Base-by-base conservation (phyloP, 2,888 invertebrate species). In the Creontiades dilutus region DNA sequence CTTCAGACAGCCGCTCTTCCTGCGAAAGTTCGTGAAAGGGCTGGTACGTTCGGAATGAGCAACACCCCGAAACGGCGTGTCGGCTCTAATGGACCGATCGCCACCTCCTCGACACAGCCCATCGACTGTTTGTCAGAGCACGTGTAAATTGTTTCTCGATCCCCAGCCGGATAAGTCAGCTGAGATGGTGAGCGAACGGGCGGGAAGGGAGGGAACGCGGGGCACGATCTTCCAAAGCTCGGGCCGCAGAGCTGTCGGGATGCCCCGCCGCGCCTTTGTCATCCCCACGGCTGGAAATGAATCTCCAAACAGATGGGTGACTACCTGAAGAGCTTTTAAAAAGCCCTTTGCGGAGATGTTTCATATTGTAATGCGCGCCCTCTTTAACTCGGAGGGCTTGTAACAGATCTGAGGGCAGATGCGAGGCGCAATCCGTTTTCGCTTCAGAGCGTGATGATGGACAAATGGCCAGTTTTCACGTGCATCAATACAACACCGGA, bases 241-340 rank as follows among this genome's bases (percentile, higher is more conserved):
- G 81, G 13, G n/a, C 5, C 57, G 13, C 13, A 48, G 81, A 81
- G 37, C 37, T 37, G 37, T 37, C 37, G 37, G 37, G 37, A 37
- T 37, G 47, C 47, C 82, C 82, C 52, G 82, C 52, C 52, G 82
- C 9, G 82, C 82, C 55, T 82, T 82, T 82, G 82, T 82, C 19
- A 52, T n/a, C 48, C n/a, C 13, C 78, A 37, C 7, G 37, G 57
- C 76, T 46, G 48, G 82, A 82, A 47, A 82, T 82, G 82, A 82
- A 47, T 28, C 80, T 0, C 11, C 48, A 47, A 47, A 82, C 82
- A 82, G 82, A 82, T 82, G 82, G 82, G 52, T 19, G 11, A 47
- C 82, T 82, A 82, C 82, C 82, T 82, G 82, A 82, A 82, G 82
- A 82, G 82, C 48, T 82, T 82, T 82, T 82, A 82, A 82, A 82